Percentiles rank a stretch among this genome's conserved stretches.
phyloP scores from a whole-genome alignment of 2,113 vertebrate species.

The Alethe castanea region DNA sequence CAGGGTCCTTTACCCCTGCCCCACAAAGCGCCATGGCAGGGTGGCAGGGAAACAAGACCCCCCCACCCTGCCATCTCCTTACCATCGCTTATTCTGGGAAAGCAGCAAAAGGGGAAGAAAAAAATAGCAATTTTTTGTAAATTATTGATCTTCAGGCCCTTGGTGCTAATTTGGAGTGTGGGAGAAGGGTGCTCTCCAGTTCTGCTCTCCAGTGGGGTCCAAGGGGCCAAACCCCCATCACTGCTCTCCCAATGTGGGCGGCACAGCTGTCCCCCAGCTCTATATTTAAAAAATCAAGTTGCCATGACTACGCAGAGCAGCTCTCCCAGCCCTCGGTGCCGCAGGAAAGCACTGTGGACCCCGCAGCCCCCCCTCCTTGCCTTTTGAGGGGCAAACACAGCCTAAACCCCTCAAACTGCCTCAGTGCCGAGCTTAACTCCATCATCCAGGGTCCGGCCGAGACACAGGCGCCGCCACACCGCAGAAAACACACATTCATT shows the following conservation, averaged over 20 bases:
- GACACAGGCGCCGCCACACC: not conserved
- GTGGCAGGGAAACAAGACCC: not conserved
- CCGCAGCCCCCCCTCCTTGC: not conserved
- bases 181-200: too few species aligned
- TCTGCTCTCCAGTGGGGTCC: accelerated
- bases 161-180: not conserved
- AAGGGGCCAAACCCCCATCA: not conserved
- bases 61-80: not conserved
- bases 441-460: accelerated
- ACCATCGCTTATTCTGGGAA: not conserved
- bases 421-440: not conserved
- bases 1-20: not conserved
- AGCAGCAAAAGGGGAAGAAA: not conserved
- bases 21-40: not conserved
- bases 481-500: slow-evolving; percentile 2
- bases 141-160: not conserved
- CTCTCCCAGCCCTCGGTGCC: not conserved
- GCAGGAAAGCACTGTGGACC: not conserved
- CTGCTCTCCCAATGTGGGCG: accelerated
- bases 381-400: not conserved
- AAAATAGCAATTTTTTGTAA: accelerated
- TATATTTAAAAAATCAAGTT: not conserved
- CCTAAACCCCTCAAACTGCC: not conserved
- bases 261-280: not conserved
- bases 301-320: slow-evolving; percentile 6